Percentiles rank a stretch among this genome's conserved stretches.
Evolutionary conservation across 2,888 invertebrate genomes (phyloP).

Genomic region (Stenodema calcarata): DNA sequence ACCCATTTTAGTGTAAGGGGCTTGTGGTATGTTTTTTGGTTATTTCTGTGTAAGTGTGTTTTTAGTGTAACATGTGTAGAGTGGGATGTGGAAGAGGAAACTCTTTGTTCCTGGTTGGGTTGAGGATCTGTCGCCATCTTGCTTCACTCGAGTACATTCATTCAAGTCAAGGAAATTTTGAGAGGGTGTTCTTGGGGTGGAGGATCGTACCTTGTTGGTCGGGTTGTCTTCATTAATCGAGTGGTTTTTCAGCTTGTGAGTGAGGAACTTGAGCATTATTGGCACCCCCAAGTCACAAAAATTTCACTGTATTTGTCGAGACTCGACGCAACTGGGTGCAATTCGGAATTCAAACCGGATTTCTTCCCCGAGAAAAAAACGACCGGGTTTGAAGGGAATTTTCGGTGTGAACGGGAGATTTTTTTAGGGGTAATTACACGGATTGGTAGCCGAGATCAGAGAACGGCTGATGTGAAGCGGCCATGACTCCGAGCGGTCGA

Average conservation of each 20-base stretch:
- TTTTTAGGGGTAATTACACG: not conserved
- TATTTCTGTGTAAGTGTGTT: not conserved
- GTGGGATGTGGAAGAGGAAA: not conserved
- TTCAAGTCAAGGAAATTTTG: not conserved
- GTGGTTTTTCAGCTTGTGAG: constrained; percentile 84
- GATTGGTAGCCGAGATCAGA: not conserved
- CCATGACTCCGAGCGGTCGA: constrained; percentile 17
- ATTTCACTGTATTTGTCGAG: not conserved
- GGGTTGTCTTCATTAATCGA: constrained; percentile 77
- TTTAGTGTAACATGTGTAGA: not conserved
- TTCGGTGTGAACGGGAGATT: not conserved
- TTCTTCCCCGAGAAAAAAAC: not conserved
- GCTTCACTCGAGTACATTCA: constrained; percentile 49
- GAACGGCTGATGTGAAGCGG: constrained; percentile 1
- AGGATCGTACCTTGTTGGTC: constrained; percentile 50
- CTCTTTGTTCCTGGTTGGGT: constrained; percentile 68
- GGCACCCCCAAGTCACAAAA: not conserved
- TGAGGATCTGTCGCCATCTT: constrained; percentile 68
- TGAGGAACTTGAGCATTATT: constrained; percentile 86
- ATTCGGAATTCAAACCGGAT: not conserved
- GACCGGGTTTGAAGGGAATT: not conserved
- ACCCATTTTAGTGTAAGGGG: not conserved
- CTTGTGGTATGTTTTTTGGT: not conserved
- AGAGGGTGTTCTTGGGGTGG: not conserved
- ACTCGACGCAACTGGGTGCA: not conserved